Conservation (phyloP, 23 tunicate genomes). For the Styela plicata region DNA sequence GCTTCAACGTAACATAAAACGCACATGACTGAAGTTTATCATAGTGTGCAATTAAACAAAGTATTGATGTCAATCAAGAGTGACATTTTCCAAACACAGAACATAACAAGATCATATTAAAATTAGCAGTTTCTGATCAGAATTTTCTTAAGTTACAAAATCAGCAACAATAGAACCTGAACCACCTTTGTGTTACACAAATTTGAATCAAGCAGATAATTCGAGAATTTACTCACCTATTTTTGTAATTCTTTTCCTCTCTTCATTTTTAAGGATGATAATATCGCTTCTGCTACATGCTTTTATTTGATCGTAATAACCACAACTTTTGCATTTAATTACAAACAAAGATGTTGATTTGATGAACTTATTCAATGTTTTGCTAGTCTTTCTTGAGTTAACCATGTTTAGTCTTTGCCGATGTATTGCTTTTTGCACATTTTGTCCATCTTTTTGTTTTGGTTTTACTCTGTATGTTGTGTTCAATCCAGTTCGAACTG, state of each 20-base stretch:
- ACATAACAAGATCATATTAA: not conserved
- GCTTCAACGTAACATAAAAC: no score
- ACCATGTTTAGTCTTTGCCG: not conserved
- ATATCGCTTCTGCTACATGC: conserved; percentile 1
- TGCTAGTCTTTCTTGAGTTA: not conserved
- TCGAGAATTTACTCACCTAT: not conserved
- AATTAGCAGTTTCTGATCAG: not conserved
- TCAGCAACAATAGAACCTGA: no score
- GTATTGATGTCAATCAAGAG: no score
- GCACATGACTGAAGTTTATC: no score
- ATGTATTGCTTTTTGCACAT: not conserved
- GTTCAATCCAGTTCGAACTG: conserved; percentile 1
- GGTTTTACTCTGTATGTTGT: conserved; percentile 8
- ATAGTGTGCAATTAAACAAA: no score
- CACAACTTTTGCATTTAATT: conserved; percentile 10
- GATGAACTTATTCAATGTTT: not conserved
- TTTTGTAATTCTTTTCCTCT: not conserved
- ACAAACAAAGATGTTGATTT: conserved; percentile 5
- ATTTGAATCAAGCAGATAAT: no score
- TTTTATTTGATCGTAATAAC: not conserved
- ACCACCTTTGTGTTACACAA: no score
- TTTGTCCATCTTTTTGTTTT: conserved; percentile 5
- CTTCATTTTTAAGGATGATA: not conserved
- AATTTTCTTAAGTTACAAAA: no score
- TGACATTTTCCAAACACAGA: not conserved